A percentile compares a stretch with the other conserved stretches of the same genome.
Conservation (phyloP, 2,797 vertebrate genomes). For the Myotis planiceps region DNA sequence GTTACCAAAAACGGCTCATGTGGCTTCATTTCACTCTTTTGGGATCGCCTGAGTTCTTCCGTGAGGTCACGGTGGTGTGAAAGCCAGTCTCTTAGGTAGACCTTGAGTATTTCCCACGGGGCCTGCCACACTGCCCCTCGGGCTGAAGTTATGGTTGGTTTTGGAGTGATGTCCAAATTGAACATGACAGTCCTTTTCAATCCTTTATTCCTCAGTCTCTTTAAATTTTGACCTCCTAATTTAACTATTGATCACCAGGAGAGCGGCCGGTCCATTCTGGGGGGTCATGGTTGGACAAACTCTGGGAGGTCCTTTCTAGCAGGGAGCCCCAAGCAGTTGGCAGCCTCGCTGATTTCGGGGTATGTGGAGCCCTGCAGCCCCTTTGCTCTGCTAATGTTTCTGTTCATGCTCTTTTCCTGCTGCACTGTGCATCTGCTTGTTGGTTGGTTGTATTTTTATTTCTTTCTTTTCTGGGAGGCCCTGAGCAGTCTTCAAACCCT, state of each 20-base stretch:
- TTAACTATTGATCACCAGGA: background rate
- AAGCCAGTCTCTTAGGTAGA: background rate
- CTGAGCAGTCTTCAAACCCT: slow-evolving; percentile 73
- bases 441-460: slow-evolving; percentile 62
- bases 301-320: background rate
- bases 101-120: accelerated
- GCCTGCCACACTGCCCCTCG: background rate
- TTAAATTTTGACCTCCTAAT: background rate
- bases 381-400: background rate
- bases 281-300: background rate
- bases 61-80: background rate
- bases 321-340: background rate
- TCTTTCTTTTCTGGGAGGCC: slow-evolving; percentile 73
- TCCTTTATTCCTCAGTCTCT: background rate
- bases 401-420: slow-evolving; percentile 18
- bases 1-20: accelerated
- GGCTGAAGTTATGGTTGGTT: background rate
- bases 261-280: background rate
- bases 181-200: background rate
- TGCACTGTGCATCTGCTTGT: slow-evolving; percentile 27
- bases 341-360: background rate
- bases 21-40: background rate
- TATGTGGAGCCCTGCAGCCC: background rate
- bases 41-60: background rate
- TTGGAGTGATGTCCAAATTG: background rate